A percentile compares a stretch with the other conserved stretches of the same genome.
Evolutionary conservation across 2,113 vertebrate species (phyloP).

Genomic region (Nyctibius bracteatus): DNA sequence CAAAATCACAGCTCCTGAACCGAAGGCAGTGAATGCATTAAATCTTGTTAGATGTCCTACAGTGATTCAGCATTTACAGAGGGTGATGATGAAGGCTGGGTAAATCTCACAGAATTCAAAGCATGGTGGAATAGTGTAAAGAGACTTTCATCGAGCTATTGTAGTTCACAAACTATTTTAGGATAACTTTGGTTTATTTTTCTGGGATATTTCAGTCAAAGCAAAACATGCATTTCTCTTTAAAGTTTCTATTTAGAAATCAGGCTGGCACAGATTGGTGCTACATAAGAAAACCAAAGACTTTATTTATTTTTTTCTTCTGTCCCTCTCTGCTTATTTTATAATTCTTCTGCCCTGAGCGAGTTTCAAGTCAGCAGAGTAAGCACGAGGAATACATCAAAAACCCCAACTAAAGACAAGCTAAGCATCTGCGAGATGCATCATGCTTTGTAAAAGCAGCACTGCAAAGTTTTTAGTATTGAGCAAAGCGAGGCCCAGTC

Average conservation of each 20-base stretch:
- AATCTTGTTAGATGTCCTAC: neutral
- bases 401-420: neutral
- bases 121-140: neutral
- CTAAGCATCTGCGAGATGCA: neutral
- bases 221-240: slow-evolving; percentile 21
- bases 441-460: neutral
- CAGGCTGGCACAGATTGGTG: neutral
- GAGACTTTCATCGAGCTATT: neutral
- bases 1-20: neutral
- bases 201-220: slow-evolving; percentile 22
- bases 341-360: neutral
- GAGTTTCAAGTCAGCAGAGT: neutral
- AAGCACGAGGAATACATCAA: neutral
- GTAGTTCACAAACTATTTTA: slow-evolving; percentile 7
- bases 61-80: slow-evolving; percentile 30
- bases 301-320: neutral
- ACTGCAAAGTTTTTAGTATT: neutral
- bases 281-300: slow-evolving; percentile 5
- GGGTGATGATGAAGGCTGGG: neutral
- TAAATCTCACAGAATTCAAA: slow-evolving; percentile 31
- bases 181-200: slow-evolving; percentile 31
- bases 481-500: neutral
- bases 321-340: slow-evolving; percentile 5
- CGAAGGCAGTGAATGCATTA: neutral
- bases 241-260: slow-evolving; percentile 20